Percentiles rank a stretch among this genome's conserved stretches.
These are phyloP conservation scores for Dolichoris vasculosae DNA, from an alignment of 1,140 invertebrate genomes.

Conservation along the genomic window DNA sequence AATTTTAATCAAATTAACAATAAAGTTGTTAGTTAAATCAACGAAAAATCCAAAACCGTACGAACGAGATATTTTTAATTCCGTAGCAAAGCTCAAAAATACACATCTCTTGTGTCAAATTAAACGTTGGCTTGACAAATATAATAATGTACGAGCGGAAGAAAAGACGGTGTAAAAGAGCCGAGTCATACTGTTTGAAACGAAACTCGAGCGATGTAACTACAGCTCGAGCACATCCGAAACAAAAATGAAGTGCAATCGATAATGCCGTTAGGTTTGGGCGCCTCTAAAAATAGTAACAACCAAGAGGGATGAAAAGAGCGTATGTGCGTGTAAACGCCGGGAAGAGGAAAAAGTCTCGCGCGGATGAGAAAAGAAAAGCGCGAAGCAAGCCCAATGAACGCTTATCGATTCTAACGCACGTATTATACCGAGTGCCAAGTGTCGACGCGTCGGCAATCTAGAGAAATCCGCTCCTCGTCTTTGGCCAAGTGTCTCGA, in stretches of 20 bases:
- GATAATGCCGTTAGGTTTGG: not conserved
- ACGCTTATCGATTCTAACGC: not conserved
- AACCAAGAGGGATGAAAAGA: not conserved
- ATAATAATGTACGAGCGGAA: not conserved
- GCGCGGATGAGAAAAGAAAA: not conserved
- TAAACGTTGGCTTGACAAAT: too few relatives aligned
- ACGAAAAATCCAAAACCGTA: too few relatives aligned
- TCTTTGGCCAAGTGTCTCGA: not conserved
- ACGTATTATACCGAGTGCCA: too few relatives aligned
- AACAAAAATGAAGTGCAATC: slow-evolving; percentile 7
- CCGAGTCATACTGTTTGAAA: not conserved
- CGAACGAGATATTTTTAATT: too few relatives aligned
- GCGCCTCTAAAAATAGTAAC: not conserved
- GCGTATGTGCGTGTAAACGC: not conserved
- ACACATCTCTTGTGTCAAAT: too few relatives aligned
- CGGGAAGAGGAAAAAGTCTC: not conserved
- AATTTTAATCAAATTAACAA: too few relatives aligned
- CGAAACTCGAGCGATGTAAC: not conserved
- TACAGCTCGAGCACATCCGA: not conserved
- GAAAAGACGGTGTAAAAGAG: not conserved
- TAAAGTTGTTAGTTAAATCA: too few relatives aligned
- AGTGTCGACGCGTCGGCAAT: not conserved
- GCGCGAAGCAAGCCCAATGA: not conserved
- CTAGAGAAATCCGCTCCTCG: not conserved
- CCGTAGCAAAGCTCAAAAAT: too few relatives aligned